Conservation (phyloP, 2,797 vertebrate species). For the Moxostoma hubbsi region DNA sequence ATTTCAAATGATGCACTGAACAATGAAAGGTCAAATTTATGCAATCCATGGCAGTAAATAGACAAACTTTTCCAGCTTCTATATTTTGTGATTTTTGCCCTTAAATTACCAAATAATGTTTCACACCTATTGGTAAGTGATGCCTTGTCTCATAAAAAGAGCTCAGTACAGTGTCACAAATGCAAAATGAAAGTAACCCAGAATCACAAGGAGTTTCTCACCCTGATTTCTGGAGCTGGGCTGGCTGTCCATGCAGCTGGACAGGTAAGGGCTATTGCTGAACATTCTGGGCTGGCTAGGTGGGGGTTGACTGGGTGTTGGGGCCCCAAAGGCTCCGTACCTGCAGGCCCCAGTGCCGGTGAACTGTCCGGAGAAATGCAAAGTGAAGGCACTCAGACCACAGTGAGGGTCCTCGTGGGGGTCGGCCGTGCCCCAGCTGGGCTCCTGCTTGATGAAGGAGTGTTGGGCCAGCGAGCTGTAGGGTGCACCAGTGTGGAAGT, state of each 20-base stretch:
- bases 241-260: conserved; percentile 93
- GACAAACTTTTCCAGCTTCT: not conserved
- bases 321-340: conserved; percentile 89
- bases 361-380: conserved; percentile 98
- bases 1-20: not conserved
- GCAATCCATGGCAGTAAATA: not conserved
- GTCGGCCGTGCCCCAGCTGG: conserved; percentile 87
- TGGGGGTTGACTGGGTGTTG: conserved; percentile 81
- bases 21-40: not conserved
- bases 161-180: not conserved
- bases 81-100: not conserved
- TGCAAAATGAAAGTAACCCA: not conserved
- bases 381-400: conserved; percentile 92
- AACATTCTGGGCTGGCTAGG: conserved; percentile 88
- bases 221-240: conserved; percentile 89
- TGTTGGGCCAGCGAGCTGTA: conserved; percentile 87
- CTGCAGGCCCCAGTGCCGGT: conserved; percentile 94
- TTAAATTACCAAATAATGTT: not conserved
- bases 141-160: not conserved
- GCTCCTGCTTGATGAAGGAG: conserved; percentile 98
- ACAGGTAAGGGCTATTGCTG: conserved; percentile 89
- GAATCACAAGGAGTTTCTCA: conserved; percentile 60
- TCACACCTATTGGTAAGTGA: too few relatives aligned
- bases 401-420: conserved; percentile 89
- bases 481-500: conserved; percentile 87